Evolutionary conservation across 2,113 vertebrate species (phyloP).

Genomic region (Microtus oregoni): DNA sequence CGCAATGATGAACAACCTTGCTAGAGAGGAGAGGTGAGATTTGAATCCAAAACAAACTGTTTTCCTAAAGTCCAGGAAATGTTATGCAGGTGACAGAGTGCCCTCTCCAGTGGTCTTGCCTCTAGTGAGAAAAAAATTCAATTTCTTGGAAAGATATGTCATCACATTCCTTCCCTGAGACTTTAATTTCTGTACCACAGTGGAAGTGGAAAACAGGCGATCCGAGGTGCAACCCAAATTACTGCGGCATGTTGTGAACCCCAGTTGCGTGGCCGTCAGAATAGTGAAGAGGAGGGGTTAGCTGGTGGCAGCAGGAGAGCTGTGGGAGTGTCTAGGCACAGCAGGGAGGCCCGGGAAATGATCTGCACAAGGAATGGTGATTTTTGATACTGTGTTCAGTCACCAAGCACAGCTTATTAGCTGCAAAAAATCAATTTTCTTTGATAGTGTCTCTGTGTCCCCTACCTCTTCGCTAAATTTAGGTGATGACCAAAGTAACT

Average conservation of each 20-base stretch:
- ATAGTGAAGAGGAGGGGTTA: slow-evolving; percentile 34
- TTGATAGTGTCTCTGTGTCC: slow-evolving; percentile 74
- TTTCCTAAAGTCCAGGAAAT: slow-evolving; percentile 69
- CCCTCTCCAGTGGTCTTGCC: slow-evolving; percentile 75
- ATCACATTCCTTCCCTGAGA: slow-evolving; percentile 70
- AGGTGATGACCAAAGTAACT: slow-evolving; percentile 75
- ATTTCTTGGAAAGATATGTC: slow-evolving; percentile 74
- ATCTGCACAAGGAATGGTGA: slow-evolving; percentile 73
- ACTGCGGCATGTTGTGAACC: slow-evolving; percentile 66
- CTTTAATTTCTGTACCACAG: slow-evolving; percentile 75
- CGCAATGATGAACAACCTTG: slow-evolving; percentile 23
- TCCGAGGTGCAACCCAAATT: slow-evolving; percentile 72
- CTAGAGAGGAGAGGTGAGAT: slow-evolving; percentile 1
- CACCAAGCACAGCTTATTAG: slow-evolving; percentile 78
- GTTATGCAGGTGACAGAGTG: slow-evolving; percentile 64
- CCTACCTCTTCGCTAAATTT: slow-evolving; percentile 76
- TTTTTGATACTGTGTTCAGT: slow-evolving; percentile 73
- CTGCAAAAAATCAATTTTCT: slow-evolving; percentile 81
- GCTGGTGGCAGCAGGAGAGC: slow-evolving; percentile 60
- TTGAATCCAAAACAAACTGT: slow-evolving; percentile 67
- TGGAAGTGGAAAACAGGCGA: slow-evolving; percentile 56
- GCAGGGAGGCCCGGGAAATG: slow-evolving; percentile 69
- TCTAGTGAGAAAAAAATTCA: slow-evolving; percentile 78
- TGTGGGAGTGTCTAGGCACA: slow-evolving; percentile 61
- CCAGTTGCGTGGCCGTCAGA: slow-evolving; percentile 58